Evolutionary conservation across 2,888 invertebrate species (phyloP), one percentile per base, ranked within the genome.

Genomic region (Zaprionus bogoriensis): DNA sequence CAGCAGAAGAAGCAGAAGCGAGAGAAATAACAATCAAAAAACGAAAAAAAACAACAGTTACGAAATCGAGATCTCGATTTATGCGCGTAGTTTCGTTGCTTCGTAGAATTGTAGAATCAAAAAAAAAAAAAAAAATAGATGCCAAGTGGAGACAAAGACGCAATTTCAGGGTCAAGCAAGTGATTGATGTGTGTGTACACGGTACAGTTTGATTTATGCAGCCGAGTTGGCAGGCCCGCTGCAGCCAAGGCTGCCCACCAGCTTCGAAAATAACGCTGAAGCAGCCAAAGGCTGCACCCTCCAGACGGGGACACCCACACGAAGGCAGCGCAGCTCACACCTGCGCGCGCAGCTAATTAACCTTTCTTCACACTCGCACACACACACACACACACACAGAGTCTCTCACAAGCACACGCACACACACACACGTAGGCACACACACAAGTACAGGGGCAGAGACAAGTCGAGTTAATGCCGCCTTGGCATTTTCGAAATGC

Each of bases 181-280:
- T 77, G 83, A 77, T 80, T 68, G 77, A 80, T 80, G 74, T 45
- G 60, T 39, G 17, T n/a, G n/a, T n/a, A n/a, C n/a, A n/a, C n/a
- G n/a, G n/a, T n/a, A 46, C 42, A 30, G 25, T 65, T 54, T 79
- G 83, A 80, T 79, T 83, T 69, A 83, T 83, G 83, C 72, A 68
- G 57, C 45, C 44, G 47, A 59, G 61, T 65, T 63, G 72, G 60
- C 74, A 63, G 47, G 30, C 17, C 55, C 52, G 41, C 28, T 23
- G 36, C 23, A 23, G 60, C 20, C 28, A 20, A 23, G 4, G 28
- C 57, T 57, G 63, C 68, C 68, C 68, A 68, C 52, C 47, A 36
- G 32, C 32, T 36, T 36, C n/a, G n/a, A 14, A 10, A 3, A 6
- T 32, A n/a, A n/a, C n/a, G n/a, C n/a, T n/a, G n/a, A n/a, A n/a